Base-by-base conservation (phyloP, 23 tunicate genomes). In the Phallusia fumigata region DNA sequence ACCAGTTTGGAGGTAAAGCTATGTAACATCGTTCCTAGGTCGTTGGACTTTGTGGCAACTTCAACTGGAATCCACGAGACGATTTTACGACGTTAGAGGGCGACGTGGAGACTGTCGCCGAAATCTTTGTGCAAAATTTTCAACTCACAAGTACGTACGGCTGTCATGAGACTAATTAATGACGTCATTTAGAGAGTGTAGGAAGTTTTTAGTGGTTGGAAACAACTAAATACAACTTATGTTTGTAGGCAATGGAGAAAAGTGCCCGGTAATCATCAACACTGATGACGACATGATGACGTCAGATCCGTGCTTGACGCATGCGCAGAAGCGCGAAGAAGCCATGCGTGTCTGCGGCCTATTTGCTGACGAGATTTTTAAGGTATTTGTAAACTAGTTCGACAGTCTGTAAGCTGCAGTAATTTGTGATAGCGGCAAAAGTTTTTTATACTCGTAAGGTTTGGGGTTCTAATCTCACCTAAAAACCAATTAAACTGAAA, bases 21-120 rank as follows among this genome's bases (percentile, higher is more conserved):
- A n/a, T n/a, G n/a, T n/a, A n/a, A n/a, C n/a, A n/a, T n/a, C n/a
- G n/a, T 81, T 0, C 18, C 18, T 30, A 89, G 93, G 88, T 89
- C 11, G 30, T 80, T 30, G 96, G 96, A 24, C 21, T 91, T 10
- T 91, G 96, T 65, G 96, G 96, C 73, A 91, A 90, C n/a, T 91
- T 32, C 69, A 83, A 36, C 65, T 91, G 96, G 96, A 91, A 91
- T 73, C 19, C 80, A 0, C 76, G 83, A 32, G 96, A 91, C 75
- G 96, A 91, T 33, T 78, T 86, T 49, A 52, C 53, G 74, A 91
- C 96, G 30, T 76, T 51, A 36, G 91, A 86, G 30, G 96, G 91
- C 51, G 91, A 86, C 49, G 74, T 87, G 18, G 96, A 91, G 76
- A 18, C 82, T 28, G 52, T 47, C 22, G 12, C 81, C 2, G 75